Evolutionary conservation across 2,888 invertebrate species (phyloP).

Genomic region (Teleogryllus oceanicus): DNA sequence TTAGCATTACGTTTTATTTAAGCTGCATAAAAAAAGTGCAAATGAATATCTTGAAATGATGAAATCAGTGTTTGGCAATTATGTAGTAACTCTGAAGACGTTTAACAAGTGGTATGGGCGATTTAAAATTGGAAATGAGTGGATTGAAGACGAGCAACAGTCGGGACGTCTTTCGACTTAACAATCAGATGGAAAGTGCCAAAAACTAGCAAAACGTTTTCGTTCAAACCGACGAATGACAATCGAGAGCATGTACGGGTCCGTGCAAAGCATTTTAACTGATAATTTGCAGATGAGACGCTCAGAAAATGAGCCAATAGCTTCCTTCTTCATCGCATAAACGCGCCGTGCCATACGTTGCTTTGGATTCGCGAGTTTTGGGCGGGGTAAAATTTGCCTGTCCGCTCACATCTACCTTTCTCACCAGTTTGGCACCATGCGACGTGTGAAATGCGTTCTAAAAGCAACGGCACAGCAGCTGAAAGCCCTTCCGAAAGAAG

Average conservation of each 20-base stretch:
- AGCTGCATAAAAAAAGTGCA: neutral
- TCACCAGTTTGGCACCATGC: too few relatives aligned
- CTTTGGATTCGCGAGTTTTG: too few relatives aligned
- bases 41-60: conserved; percentile 3
- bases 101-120: neutral
- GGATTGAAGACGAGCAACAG: neutral
- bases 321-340: too few relatives aligned
- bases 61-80: neutral
- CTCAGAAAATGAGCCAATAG: too few relatives aligned
- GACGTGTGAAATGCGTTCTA: too few relatives aligned
- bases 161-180: conserved; percentile 18
- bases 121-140: conserved; percentile 12
- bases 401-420: too few relatives aligned
- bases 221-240: neutral
- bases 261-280: conserved; percentile 19
- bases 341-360: too few relatives aligned
- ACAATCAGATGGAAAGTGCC: neutral
- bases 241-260: conserved; percentile 5
- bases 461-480: too few relatives aligned
- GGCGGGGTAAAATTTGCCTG: too few relatives aligned
- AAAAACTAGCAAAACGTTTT: conserved; percentile 18
- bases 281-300: neutral
- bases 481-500: too few relatives aligned
- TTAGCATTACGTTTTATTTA: neutral
- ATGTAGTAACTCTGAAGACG: conserved; percentile 19